Evolutionary conservation across 1,140 invertebrate genomes (phyloP), one percentile per base, ranked within the genome.

Genomic region (Neodiprion lecontei): DNA sequence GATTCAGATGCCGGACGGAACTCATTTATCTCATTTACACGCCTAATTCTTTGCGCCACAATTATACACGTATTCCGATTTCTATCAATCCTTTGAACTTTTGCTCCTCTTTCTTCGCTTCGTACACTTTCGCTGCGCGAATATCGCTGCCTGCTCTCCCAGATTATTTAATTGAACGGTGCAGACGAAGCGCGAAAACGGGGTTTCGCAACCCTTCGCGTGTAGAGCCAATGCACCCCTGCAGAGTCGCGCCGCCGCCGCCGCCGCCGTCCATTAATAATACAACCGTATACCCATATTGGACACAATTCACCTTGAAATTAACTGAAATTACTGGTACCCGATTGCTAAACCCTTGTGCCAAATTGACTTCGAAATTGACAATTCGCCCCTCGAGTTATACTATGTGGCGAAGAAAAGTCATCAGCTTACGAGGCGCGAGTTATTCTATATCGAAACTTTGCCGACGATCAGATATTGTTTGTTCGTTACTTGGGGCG

Each of bases 241-340:
- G 48, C 77, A 68, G 74, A 69, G 71, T 28, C 67, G 73, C 74
- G 83, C 83, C 81, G 79, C 67, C 80, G 28, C 28, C 28, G 28
- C 53, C 53, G 53, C n/a, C 11, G 53, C 4, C 82, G 81, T 81
- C 85, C 87, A 88, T 88, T 88, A 88, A 89, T 89, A 88, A 88
- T 89, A 89, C 85, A 89, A 87, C 87, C 88, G 88, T 88, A 89
- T 85, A 89, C 88, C 87, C 88, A 88, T 88, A 89, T 89, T 88
- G 88, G 87, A 89, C 88, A 89, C 88, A 89, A 89, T 88, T 88
- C 88, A 89, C 87, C 88, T 89, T 89, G 87, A 89, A 89, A 89
- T 89, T 89, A 89, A 89, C 88, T 86, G 84, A 89, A 89, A 88
- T 89, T 88, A 89, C 87, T 86, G 84, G 86, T 83, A 85, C 85